phyloP scores from a whole-genome alignment of 2,797 vertebrate species.

The Gymnocypris eckloni region DNA sequence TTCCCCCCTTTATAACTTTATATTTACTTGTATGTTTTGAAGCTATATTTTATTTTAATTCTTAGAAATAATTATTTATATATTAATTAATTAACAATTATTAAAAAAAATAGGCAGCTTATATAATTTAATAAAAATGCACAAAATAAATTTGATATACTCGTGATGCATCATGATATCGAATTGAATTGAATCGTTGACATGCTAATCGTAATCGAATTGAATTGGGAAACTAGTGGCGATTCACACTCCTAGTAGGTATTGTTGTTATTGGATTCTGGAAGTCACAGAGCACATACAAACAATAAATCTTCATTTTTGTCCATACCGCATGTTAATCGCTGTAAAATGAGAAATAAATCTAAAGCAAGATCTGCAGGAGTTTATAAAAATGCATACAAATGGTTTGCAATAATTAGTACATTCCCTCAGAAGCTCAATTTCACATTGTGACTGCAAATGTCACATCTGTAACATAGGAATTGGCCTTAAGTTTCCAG shows the following conservation, averaged over 20 bases:
- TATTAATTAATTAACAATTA: too few species aligned
- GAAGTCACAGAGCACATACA: neutral
- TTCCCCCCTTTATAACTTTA: too few species aligned
- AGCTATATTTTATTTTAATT: too few species aligned
- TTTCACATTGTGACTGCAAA: neutral
- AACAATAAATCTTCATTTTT: neutral
- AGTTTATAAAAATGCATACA: neutral
- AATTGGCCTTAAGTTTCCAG: neutral
- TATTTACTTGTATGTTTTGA: too few species aligned
- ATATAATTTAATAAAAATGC: too few species aligned
- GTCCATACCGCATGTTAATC: neutral
- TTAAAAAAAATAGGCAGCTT: accelerated
- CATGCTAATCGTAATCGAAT: too few species aligned
- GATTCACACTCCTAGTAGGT: too few species aligned
- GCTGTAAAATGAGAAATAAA: neutral
- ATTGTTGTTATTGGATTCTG: neutral
- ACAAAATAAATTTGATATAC: too few species aligned
- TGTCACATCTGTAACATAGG: neutral
- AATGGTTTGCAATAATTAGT: neutral
- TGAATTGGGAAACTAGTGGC: too few species aligned
- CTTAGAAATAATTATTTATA: too few species aligned
- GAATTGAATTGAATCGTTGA: too few species aligned
- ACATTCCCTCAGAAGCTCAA: neutral
- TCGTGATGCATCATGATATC: too few species aligned
- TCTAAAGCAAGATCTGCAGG: neutral